phyloP scores from a whole-genome alignment of 2,888 invertebrate genomes.

The Torymus texanus region DNA sequence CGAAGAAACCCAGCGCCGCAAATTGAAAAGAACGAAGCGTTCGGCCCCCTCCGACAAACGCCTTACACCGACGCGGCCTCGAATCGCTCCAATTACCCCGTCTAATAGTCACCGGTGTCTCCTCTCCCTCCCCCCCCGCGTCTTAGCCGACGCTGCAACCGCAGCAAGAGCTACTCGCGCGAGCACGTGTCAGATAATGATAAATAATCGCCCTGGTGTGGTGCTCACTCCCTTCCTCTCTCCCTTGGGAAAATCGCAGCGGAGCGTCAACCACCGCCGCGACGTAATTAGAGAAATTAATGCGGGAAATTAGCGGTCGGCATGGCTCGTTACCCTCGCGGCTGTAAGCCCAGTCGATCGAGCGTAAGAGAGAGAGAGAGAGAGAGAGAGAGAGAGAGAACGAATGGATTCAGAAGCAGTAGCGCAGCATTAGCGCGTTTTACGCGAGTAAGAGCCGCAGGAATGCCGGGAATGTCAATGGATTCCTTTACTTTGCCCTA shows the following conservation, averaged over 20 bases:
- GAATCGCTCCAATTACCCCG: constrained; percentile 39
- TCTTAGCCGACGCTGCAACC: constrained; percentile 1
- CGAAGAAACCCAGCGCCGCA: too few relatives aligned
- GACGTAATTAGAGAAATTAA: constrained; percentile 38
- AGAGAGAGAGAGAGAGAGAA: neutral
- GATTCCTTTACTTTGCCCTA: constrained; percentile 1
- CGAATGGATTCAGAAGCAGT: neutral
- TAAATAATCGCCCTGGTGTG: constrained; percentile 27
- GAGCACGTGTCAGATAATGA: neutral
- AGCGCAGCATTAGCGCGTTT: neutral
- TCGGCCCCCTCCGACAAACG: too few relatives aligned
- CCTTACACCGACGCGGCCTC: neutral
- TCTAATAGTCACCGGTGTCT: constrained; percentile 11
- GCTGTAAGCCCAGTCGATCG: neutral
- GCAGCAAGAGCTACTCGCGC: too few relatives aligned
- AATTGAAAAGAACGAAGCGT: too few relatives aligned
- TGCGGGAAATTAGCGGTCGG: constrained; percentile 8
- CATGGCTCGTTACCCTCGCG: neutral
- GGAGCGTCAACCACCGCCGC: neutral
- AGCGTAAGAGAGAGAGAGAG: neutral
- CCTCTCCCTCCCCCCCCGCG: neutral
- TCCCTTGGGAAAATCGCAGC: neutral
- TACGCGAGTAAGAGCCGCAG: neutral
- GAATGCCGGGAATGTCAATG: constrained; percentile 35
- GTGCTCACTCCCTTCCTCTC: too few relatives aligned